Evolutionary conservation across 2,113 vertebrate species (phyloP).

Genomic region (Podocnemis expansa): DNA sequence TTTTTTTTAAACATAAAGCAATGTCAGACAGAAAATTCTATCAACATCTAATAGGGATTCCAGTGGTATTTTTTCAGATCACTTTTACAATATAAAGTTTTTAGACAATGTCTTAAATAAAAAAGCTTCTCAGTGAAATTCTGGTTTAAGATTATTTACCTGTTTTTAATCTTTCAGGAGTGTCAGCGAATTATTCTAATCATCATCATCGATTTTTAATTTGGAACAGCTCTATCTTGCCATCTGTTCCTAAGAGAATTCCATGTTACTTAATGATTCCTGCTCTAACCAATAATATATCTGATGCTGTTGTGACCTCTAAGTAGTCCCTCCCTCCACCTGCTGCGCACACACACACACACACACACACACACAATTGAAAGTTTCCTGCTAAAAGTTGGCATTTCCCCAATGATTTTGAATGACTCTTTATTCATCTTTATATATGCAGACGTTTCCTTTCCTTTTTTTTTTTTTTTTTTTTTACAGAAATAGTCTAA

Average conservation of each 20-base stretch:
- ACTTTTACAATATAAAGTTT: too few relatives aligned
- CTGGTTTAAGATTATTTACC: not conserved
- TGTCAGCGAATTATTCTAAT: not conserved
- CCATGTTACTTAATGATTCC: too few relatives aligned
- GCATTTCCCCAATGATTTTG: not conserved
- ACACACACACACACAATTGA: not conserved
- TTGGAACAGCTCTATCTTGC: not conserved
- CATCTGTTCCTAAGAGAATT: not conserved
- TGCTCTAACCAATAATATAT: not conserved
- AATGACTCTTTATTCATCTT: not conserved
- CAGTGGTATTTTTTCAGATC: rapidly evolving
- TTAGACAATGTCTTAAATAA: too few relatives aligned
- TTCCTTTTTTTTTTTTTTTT: not conserved
- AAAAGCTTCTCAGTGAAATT: not conserved
- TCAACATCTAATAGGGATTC: not conserved
- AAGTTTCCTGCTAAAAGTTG: not conserved
- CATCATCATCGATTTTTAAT: not conserved
- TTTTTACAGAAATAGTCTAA: not conserved
- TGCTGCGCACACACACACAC: too few relatives aligned
- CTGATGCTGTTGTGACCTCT: not conserved
- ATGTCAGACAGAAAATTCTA: not conserved
- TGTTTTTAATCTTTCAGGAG: not conserved
- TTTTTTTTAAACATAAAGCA: too few relatives aligned
- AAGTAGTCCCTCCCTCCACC: too few relatives aligned
- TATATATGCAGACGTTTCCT: not conserved